Evolutionary conservation across 2,113 vertebrate species (phyloP).

Genomic region (Triplophysa rosa): DNA sequence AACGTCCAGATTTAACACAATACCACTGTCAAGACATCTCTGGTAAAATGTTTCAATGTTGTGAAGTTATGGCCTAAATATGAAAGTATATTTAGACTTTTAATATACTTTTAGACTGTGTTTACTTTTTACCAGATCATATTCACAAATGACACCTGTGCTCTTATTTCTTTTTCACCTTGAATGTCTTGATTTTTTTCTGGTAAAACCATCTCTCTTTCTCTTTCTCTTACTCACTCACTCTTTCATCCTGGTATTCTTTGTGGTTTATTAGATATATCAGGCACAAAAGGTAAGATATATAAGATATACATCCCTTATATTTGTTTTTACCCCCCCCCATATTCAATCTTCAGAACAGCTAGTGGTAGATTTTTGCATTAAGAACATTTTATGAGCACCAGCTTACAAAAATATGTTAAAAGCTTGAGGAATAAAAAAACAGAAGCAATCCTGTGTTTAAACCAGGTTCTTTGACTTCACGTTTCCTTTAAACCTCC

Average conservation of each 20-base stretch:
- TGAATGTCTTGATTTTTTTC: background rate
- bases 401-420: background rate
- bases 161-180: background rate
- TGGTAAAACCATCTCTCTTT: constrained; percentile 8
- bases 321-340: background rate
- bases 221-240: constrained; percentile 14
- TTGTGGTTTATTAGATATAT: constrained; percentile 50
- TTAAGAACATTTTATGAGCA: background rate
- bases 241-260: background rate
- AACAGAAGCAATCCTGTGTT: background rate
- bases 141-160: background rate
- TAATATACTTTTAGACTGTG: background rate
- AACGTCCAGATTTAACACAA: no score
- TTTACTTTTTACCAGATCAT: background rate
- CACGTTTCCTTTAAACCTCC: background rate
- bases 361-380: background rate
- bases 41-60: background rate
- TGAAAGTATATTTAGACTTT: background rate
- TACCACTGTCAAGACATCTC: background rate
- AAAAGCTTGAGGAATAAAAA: background rate
- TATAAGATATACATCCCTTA: background rate
- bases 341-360: background rate
- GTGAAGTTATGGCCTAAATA: background rate
- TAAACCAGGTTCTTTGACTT: background rate
- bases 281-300: constrained; percentile 56